Conservation (phyloP, 2,797 vertebrate genomes). For the Scomberomorus guttatus region DNA sequence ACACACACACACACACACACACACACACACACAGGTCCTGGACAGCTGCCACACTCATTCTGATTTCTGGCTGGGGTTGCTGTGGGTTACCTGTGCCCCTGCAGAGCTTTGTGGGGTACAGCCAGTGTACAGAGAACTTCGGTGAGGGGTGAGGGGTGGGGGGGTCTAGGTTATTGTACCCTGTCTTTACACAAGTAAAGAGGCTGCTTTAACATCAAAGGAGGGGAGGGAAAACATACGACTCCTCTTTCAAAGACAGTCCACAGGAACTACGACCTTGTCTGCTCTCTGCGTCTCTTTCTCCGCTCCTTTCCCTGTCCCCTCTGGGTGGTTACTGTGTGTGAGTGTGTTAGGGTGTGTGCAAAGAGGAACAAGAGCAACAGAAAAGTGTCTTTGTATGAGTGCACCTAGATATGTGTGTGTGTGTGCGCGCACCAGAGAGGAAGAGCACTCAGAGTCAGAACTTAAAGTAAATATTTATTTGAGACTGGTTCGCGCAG, state of each 20-base stretch:
- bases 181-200: slow-evolving; percentile 75
- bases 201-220: slow-evolving; percentile 84
- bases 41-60: slow-evolving; percentile 79
- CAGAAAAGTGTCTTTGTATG: slow-evolving; percentile 50
- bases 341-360: slow-evolving; percentile 33
- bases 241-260: slow-evolving; percentile 82
- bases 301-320: slow-evolving; percentile 67
- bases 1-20: slow-evolving; percentile 18
- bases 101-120: slow-evolving; percentile 65
- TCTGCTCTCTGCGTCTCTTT: slow-evolving; percentile 71
- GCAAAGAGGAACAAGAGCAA: slow-evolving; percentile 2
- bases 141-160: slow-evolving; percentile 26
- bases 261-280: slow-evolving; percentile 76
- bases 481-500: slow-evolving; percentile 4
- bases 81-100: slow-evolving; percentile 73
- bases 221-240: slow-evolving; percentile 65
- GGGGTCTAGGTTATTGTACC: slow-evolving; percentile 70
- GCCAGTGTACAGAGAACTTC: slow-evolving; percentile 50
- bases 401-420: not conserved
- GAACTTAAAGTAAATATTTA: slow-evolving; percentile 51
- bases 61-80: slow-evolving; percentile 76
- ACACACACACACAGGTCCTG: slow-evolving; percentile 51
- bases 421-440: slow-evolving; percentile 13
- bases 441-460: slow-evolving; percentile 19
- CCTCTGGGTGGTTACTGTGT: slow-evolving; percentile 66